Conservation (phyloP, 30 jellyfish, hydroid and myxozoan genomes). For the Sanderia malayensis region DNA sequence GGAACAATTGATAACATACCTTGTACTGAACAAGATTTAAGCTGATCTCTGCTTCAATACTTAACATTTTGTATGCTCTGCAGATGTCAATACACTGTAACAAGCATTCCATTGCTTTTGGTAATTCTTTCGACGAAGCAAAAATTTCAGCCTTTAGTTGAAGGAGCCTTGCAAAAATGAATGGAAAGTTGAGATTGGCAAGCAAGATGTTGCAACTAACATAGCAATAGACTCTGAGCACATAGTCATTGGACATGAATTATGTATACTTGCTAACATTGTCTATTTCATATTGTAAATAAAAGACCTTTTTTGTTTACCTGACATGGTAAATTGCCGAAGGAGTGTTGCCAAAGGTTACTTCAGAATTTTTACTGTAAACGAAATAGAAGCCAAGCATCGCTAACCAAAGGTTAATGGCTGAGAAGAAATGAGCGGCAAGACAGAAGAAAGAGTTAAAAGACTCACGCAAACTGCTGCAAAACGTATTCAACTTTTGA, state of each 20-base stretch:
- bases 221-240: too few species aligned
- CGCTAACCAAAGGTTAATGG: too few species aligned
- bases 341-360: slow-evolving; percentile 39
- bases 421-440: too few species aligned
- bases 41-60: slow-evolving; percentile 35
- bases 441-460: neutral
- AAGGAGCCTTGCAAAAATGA: slow-evolving; percentile 17
- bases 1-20: slow-evolving; percentile 3
- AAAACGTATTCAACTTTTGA: slow-evolving; percentile 26
- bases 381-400: too few species aligned
- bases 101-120: slow-evolving; percentile 27
- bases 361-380: slow-evolving; percentile 11
- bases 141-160: slow-evolving; percentile 52
- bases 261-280: too few species aligned
- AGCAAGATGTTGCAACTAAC: too few species aligned
- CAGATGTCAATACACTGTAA: slow-evolving; percentile 23
- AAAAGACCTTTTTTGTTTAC: too few species aligned
- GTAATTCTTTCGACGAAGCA: slow-evolving; percentile 24
- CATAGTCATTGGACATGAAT: too few species aligned
- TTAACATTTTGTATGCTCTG: slow-evolving; percentile 19
- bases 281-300: too few species aligned
- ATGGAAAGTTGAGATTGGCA: too few species aligned
- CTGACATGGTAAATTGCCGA: slow-evolving; percentile 25
- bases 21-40: slow-evolving; percentile 34
- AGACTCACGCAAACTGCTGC: neutral